Evolutionary conservation across 1,140 invertebrate genomes (phyloP).

Genomic region (Drosophila rufa): DNA sequence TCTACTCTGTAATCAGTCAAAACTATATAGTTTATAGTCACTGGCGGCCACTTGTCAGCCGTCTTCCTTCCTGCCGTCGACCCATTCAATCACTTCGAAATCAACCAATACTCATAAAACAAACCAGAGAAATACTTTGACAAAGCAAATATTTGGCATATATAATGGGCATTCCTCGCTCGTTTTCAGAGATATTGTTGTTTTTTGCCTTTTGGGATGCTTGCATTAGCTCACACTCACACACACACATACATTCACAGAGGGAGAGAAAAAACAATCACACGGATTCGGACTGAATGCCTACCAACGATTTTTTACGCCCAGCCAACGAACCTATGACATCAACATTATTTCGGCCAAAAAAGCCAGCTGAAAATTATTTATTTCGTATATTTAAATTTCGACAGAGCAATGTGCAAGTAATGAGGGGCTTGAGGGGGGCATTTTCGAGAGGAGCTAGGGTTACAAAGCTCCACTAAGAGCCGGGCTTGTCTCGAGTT

Average conservation of each 20-base stretch:
- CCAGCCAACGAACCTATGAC: slow-evolving; percentile 64
- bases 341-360: slow-evolving; percentile 70
- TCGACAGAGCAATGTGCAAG: slow-evolving; percentile 56
- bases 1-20: slow-evolving; percentile 27
- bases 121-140: slow-evolving; percentile 61
- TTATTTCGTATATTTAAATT: slow-evolving; percentile 52
- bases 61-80: slow-evolving; percentile 11
- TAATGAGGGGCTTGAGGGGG: slow-evolving; percentile 4
- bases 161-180: slow-evolving; percentile 59
- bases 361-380: slow-evolving; percentile 50
- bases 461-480: neutral
- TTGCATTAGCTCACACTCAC: slow-evolving; percentile 59
- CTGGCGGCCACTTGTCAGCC: slow-evolving; percentile 1
- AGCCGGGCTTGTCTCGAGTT: slow-evolving; percentile 27
- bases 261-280: slow-evolving; percentile 28
- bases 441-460: slow-evolving; percentile 8
- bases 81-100: slow-evolving; percentile 45
- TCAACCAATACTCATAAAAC: slow-evolving; percentile 52
- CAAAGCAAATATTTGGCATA: slow-evolving; percentile 64
- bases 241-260: slow-evolving; percentile 19
- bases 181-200: slow-evolving; percentile 45
- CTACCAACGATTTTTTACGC: slow-evolving; percentile 63
- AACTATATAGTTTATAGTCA: slow-evolving; percentile 36
- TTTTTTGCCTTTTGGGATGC: slow-evolving; percentile 50
- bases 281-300: slow-evolving; percentile 48